Evolutionary conservation across 2,797 vertebrate genomes (phyloP), one percentile per base, ranked within the genome.

Genomic region (Coendou prehensilis): DNA sequence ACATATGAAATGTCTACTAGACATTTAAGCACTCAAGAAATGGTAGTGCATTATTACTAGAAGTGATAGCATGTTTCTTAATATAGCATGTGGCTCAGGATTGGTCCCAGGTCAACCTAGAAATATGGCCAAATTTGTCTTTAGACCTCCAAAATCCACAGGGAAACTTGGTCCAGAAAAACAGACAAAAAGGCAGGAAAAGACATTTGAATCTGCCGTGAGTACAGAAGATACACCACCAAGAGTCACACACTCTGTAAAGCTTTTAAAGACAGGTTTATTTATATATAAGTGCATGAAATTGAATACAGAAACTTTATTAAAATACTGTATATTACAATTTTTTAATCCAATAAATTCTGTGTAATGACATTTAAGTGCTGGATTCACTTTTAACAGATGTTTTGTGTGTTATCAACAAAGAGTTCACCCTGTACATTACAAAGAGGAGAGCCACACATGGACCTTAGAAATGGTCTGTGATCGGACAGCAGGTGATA

Each of bases 261-360:
- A 95, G 83, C 41, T 98, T 98, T 67, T 94, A 96, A 87, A 95
- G 95, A 88, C 97, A 87, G 96, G 90, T 91, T 98, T 97, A 97
- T 97, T 97, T 97, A 95, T 67, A 98, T 83, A 93, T 63, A 98
- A 97, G 88, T 95, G 96, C 98, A 98, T 96, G 97, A 98, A 98
- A 85, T 93, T 95, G 95, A 79, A 91, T 97, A 97, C 69, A 95
- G 95, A 97, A 98, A 97, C 28, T 88, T 98, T 91, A 97, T 79
- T 91, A 97, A 98, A 98, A 97, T 95, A 98, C 95, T 97, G 94
- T 96, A 97, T 97, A 95, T 97, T 88, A 97, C 89, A 97, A 98
- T 97, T 69, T 88, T 97, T 97, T 85, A 94, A 85, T 95, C 84
- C 93, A 97, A 97, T 93, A 97, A 97, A 94, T 52, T 56, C 73